phyloP scores from a whole-genome alignment of 2,797 vertebrate species.

The Sebastes melanostomus region DNA sequence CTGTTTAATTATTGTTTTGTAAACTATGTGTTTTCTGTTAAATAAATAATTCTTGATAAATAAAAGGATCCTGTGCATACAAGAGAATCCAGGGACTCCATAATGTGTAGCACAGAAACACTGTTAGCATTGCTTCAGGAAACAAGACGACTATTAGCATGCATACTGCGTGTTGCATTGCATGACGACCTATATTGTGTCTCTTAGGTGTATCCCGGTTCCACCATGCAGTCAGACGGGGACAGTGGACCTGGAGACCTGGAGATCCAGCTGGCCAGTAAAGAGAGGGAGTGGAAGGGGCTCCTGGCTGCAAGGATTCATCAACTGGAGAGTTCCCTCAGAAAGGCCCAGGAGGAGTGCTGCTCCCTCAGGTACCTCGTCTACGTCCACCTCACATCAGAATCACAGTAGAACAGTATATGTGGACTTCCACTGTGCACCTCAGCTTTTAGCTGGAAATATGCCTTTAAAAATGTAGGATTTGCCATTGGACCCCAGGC shows the following conservation, averaged over 20 bases:
- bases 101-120: neutral
- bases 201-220: conserved; percentile 8
- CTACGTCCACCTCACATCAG: neutral
- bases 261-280: conserved; percentile 73
- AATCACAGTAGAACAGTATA: neutral
- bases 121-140: neutral
- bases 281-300: conserved; percentile 84
- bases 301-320: conserved; percentile 71
- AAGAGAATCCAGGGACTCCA: neutral
- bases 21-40: too few species aligned
- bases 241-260: conserved; percentile 58
- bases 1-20: too few species aligned
- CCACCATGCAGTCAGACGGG: conserved; percentile 18
- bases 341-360: conserved; percentile 64
- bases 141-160: neutral
- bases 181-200: neutral
- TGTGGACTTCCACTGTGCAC: neutral
- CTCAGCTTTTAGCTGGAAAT: neutral
- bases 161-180: neutral
- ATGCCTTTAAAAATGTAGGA: neutral
- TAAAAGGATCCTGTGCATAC: too few species aligned
- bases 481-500: neutral
- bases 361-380: conserved; percentile 61
- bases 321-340: conserved; percentile 76
- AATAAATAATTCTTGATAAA: too few species aligned